Percentiles rank a stretch among this genome's conserved stretches.
Evolutionary conservation across 2,113 vertebrate genomes (phyloP).

Genomic region (Struthio camelus): DNA sequence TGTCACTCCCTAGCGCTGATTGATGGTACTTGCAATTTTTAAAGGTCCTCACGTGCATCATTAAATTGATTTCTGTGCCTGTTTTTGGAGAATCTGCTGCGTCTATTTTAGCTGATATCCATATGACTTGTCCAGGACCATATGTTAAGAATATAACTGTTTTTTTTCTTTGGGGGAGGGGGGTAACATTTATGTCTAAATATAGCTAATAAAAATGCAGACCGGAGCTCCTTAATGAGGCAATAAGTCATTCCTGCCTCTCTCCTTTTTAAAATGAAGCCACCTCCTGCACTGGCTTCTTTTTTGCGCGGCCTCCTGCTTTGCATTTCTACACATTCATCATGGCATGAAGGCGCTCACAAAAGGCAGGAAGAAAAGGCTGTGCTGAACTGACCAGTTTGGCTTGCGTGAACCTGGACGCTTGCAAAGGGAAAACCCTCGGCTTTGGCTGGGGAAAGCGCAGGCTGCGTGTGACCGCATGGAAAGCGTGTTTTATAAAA

Average conservation of each 20-base stretch:
- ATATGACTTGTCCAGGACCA: background rate
- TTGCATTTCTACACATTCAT: slow-evolving; percentile 48
- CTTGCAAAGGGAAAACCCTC: background rate
- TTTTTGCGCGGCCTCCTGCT: slow-evolving; percentile 25
- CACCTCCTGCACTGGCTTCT: slow-evolving; percentile 23
- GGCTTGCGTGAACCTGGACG: background rate
- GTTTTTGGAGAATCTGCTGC: background rate
- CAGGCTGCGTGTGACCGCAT: background rate
- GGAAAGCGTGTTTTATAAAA: background rate
- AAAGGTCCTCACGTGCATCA: background rate
- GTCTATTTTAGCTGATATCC: background rate
- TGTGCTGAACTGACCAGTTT: background rate
- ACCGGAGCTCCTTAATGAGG: slow-evolving; percentile 20
- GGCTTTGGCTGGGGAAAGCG: background rate
- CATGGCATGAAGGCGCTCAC: slow-evolving; percentile 16
- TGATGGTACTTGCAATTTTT: background rate
- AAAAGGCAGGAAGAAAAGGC: slow-evolving; percentile 32
- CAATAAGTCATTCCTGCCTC: slow-evolving; percentile 1
- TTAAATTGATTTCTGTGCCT: background rate
- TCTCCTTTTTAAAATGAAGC: slow-evolving; percentile 16
- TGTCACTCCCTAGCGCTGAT: background rate
- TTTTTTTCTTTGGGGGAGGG: background rate
- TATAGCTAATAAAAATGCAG: slow-evolving; percentile 41
- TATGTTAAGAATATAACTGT: background rate
- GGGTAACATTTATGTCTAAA: background rate